Conservation (phyloP, 2,113 vertebrate species). For the Hypanus sabinus region DNA sequence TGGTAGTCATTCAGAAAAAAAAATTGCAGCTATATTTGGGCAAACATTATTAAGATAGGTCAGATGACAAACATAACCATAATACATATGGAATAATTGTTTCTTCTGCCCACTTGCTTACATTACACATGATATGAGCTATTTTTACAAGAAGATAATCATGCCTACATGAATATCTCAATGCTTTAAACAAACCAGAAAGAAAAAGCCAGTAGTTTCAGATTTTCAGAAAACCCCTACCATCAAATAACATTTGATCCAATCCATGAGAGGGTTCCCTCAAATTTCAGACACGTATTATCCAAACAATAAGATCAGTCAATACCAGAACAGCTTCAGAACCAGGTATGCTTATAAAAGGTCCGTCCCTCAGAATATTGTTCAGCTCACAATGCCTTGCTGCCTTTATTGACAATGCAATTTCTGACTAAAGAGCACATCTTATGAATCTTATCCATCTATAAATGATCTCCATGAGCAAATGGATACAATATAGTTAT, state of each 20-base stretch:
- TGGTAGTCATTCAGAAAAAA: background rate
- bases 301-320: background rate
- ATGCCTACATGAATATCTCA: background rate
- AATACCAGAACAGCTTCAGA: background rate
- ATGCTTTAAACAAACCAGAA: background rate
- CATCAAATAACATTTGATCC: background rate
- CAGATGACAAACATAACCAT: background rate
- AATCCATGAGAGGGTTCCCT: background rate
- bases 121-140: background rate
- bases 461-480: background rate
- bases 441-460: background rate
- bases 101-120: background rate
- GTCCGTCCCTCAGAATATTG: background rate
- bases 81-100: background rate
- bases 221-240: background rate
- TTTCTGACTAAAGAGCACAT: background rate
- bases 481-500: background rate
- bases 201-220: background rate
- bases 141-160: background rate
- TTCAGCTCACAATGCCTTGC: background rate
- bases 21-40: background rate
- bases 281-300: too few species aligned
- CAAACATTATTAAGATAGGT: background rate
- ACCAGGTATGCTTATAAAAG: background rate
- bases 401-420: background rate